phyloP scores from a whole-genome alignment of 1,140 invertebrate genomes.

The Temnothorax nylanderi region DNA sequence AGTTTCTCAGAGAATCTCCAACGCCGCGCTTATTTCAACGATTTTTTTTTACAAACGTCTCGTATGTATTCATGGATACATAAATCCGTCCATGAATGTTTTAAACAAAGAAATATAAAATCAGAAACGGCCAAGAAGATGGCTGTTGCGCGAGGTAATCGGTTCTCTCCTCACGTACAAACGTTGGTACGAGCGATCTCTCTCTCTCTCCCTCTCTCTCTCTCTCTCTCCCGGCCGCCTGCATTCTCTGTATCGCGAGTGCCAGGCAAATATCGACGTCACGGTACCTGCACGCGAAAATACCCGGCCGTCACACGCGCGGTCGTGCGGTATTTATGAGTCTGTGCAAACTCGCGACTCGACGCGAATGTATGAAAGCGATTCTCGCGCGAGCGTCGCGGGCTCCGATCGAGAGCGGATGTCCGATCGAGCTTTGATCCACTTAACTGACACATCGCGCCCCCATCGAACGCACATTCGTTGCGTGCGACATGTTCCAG shows the following conservation, averaged over 20 bases:
- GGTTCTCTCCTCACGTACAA: not conserved
- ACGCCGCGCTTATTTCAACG: not conserved
- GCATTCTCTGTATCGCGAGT: slow-evolving; percentile 12
- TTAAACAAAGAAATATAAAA: not conserved
- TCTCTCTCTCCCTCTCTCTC: not conserved
- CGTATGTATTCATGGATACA: not conserved
- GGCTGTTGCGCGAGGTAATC: not conserved
- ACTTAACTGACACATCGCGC: slow-evolving; percentile 43
- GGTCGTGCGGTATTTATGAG: slow-evolving; percentile 49
- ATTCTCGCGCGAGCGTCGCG: slow-evolving; percentile 20
- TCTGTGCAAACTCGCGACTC: slow-evolving; percentile 38
- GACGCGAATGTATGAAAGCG: slow-evolving; percentile 61
- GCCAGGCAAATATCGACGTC: slow-evolving; percentile 47
- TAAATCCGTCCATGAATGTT: not conserved
- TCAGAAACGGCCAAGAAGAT: not conserved
- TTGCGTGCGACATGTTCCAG: slow-evolving; percentile 24
- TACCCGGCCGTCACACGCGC: slow-evolving; percentile 40
- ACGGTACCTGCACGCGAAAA: slow-evolving; percentile 40
- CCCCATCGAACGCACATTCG: slow-evolving; percentile 30
- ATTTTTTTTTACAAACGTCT: not conserved
- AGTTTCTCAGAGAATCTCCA: not conserved
- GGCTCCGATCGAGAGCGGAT: not conserved
- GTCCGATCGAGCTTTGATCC: slow-evolving; percentile 62
- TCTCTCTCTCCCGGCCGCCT: not conserved
- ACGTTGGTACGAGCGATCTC: not conserved